phyloP scores from a whole-genome alignment of 1,140 invertebrate genomes.

The Bemisia tabaci region DNA sequence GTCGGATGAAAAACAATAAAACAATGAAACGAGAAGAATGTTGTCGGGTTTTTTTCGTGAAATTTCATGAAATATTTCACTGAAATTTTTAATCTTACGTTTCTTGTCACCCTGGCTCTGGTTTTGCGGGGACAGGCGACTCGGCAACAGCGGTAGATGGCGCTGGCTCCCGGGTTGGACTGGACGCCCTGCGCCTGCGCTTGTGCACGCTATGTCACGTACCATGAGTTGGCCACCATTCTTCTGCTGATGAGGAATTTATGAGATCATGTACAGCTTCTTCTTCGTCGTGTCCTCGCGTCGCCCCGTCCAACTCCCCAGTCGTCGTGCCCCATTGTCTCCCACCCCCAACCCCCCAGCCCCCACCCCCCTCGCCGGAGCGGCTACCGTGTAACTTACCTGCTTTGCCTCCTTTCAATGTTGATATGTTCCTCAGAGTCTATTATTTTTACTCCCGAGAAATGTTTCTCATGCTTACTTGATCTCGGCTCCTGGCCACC shows the following conservation, averaged over 20 bases:
- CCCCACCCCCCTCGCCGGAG: background rate
- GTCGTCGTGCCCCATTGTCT: background rate
- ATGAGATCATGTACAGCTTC: background rate
- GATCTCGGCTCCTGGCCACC: background rate
- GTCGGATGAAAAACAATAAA: too few relatives aligned
- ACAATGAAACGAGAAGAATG: too few relatives aligned
- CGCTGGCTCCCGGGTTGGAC: too few relatives aligned
- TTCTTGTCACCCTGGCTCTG: too few relatives aligned
- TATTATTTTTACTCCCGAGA: background rate
- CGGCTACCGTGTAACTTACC: background rate
- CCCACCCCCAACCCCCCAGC: too few relatives aligned
- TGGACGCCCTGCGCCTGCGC: too few relatives aligned
- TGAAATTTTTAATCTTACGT: too few relatives aligned
- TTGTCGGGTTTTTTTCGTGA: too few relatives aligned
- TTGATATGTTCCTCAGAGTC: background rate
- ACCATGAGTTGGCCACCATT: background rate
- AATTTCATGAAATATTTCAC: too few relatives aligned
- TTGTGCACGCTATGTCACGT: background rate
- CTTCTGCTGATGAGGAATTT: background rate
- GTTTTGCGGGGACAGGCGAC: too few relatives aligned
- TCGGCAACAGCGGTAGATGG: too few relatives aligned
- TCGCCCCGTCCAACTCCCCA: background rate
- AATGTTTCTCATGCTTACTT: background rate
- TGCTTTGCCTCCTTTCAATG: background rate
- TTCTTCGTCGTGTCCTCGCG: background rate